Evolutionary conservation across 2,888 invertebrate species (phyloP), one percentile per base, ranked within the genome.

Genomic region (Coleophora flavipennella): DNA sequence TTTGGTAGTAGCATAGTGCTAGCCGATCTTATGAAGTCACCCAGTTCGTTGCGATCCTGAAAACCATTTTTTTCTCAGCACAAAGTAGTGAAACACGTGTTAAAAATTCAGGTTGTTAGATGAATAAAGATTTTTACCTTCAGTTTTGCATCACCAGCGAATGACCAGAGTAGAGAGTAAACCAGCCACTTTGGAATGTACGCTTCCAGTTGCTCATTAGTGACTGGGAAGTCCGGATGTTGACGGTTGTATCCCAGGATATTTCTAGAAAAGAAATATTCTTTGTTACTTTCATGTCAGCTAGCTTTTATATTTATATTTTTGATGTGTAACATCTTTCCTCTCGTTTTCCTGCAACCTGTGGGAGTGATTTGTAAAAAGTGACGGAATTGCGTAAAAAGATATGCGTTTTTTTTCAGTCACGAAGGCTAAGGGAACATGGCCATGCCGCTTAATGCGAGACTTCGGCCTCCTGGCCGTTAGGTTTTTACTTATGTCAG

Each of bases 61-160:
- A 52, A 20, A 20, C 3, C 20, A 6, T 20, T 4, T 20, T 20
- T n/a, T n/a, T n/a, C n/a, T n/a, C 40, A 33, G 36, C 42, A 36
- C 27, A 27, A 33, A 41, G 13, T 36, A 14, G 35, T 13, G 13
- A 2, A 34, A 26, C 11, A 28, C n/a, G 8, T 13, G 9, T 11
- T n/a, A 4, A 13, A 33, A 13, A 14, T 2, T 33, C 13, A 7
- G 6, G 13, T 13, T 32, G 3, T 12, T 13, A 20, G 20, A 2
- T 26, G 26, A 26, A 12, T 35, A 35, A 27, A 37, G 4, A 13
- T 25, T 4, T 26, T 32, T 45, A 95, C 94, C 87, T 97, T 99
- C 34, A 99, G 88, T 74, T 97, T 97, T 32, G 98, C 97, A 77
- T 99, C 99, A 26, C 99, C 99, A 46, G 97, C 93, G 62, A 99